These are phyloP conservation scores for Hirudo medicinalis DNA, from an alignment of 1,140 invertebrate genomes.

Conservation along the genomic window DNA sequence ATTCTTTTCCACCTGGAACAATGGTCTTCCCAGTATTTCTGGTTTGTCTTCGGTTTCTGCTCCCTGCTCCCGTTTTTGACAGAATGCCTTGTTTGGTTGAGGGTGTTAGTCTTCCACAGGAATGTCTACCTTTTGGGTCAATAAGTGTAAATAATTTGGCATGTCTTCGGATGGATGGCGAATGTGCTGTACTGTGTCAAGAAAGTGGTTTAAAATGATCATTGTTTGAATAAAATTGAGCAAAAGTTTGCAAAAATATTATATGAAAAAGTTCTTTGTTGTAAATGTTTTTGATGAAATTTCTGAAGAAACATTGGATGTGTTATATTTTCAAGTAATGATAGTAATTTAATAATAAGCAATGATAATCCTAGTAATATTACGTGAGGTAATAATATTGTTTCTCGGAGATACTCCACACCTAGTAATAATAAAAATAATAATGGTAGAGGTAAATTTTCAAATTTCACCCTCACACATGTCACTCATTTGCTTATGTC, in stretches of 20 bases:
- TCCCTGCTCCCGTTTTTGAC: neutral
- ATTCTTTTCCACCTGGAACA: constrained; percentile 4
- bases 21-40: neutral
- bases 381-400: no score
- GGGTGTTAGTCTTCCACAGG: neutral
- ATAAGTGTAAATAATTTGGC: neutral
- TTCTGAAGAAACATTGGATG: no score
- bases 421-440: no score
- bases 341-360: no score
- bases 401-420: no score
- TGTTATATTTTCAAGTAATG: no score
- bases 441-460: no score
- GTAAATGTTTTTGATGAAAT: neutral
- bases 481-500: no score
- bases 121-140: neutral
- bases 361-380: no score
- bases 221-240: neutral
- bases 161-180: neutral
- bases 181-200: neutral
- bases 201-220: neutral
- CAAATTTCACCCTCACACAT: no score
- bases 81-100: neutral
- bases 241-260: neutral
- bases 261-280: neutral
- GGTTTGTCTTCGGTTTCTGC: constrained; percentile 6